These are phyloP conservation scores for Chamaea fasciata DNA, from an alignment of 2,113 vertebrate species.

Conservation along the genomic window DNA sequence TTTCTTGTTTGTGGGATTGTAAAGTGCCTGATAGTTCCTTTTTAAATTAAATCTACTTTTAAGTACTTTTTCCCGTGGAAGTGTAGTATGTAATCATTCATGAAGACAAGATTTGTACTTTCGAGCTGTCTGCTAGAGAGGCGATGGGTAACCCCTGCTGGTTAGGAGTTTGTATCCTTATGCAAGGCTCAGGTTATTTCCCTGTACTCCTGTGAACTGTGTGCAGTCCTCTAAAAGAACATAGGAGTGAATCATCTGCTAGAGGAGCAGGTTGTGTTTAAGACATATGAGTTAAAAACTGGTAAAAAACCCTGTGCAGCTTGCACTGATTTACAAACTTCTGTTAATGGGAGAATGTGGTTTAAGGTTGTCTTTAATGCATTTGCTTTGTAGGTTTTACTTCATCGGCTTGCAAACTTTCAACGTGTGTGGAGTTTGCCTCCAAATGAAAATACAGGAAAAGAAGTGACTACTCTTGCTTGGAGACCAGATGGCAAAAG, in stretches of 20 bases:
- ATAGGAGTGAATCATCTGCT: not conserved
- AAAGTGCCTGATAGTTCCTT: not conserved
- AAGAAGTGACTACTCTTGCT: conserved; percentile 90
- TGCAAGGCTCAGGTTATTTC: not conserved
- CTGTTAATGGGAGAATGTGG: not conserved
- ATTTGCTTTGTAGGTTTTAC: conserved; percentile 79
- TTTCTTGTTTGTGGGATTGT: not conserved
- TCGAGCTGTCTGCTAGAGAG: not conserved
- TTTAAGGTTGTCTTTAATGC: not conserved
- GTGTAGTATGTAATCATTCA: fast-evolving
- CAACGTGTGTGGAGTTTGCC: conserved; percentile 95
- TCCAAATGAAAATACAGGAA: conserved; percentile 92
- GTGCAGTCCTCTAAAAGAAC: not conserved
- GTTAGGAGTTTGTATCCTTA: not conserved
- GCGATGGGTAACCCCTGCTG: not conserved
- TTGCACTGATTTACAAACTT: not conserved
- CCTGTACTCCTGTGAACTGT: not conserved
- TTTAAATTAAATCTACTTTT: not conserved
- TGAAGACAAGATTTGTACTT: not conserved
- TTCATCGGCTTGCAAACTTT: conserved; percentile 93
- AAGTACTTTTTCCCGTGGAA: not conserved
- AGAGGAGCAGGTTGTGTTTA: not conserved
- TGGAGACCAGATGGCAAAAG: conserved; percentile 99
- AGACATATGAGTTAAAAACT: not conserved
- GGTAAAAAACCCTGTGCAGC: not conserved